Percentiles rank a stretch among this genome's conserved stretches.
Conservation (phyloP, 1,140 invertebrate genomes). For the Formica exsecta region DNA sequence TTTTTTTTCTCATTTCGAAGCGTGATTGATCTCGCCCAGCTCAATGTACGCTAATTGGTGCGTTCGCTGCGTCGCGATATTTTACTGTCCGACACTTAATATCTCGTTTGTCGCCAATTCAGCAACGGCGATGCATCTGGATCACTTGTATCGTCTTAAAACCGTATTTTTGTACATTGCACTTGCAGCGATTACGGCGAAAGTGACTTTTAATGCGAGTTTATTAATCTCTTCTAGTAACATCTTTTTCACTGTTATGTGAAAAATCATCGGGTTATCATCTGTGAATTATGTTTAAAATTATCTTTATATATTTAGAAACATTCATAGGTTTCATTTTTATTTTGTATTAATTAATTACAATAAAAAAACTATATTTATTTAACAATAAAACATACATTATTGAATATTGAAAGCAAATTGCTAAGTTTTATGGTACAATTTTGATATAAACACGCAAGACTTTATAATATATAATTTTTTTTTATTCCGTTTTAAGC, state of each 20-base stretch:
- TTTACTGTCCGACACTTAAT: constrained; percentile 71
- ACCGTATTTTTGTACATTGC: neutral
- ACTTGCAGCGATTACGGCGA: neutral
- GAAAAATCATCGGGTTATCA: neutral
- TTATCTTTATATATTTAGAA: neutral
- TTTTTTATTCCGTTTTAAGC: neutral
- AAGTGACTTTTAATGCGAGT: neutral
- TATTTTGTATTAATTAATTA: too few relatives aligned
- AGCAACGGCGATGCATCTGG: constrained; percentile 8
- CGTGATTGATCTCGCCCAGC: neutral
- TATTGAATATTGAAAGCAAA: neutral
- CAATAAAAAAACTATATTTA: neutral
- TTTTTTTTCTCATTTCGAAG: neutral
- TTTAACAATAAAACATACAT: neutral
- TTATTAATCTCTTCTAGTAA: constrained; percentile 25
- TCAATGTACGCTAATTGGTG: constrained; percentile 69
- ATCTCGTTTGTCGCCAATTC: constrained; percentile 69
- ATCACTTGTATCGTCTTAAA: constrained; percentile 20
- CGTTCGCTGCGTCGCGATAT: constrained; percentile 62
- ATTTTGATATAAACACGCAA: neutral
- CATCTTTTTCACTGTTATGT: neutral
- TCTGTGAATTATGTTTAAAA: too few relatives aligned
- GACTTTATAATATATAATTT: neutral
- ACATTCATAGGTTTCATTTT: neutral
- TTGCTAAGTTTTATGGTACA: neutral